These are phyloP conservation scores for Nannobrachium achirus DNA, from an alignment of 2,113 vertebrate genomes.

Conservation along the genomic window DNA sequence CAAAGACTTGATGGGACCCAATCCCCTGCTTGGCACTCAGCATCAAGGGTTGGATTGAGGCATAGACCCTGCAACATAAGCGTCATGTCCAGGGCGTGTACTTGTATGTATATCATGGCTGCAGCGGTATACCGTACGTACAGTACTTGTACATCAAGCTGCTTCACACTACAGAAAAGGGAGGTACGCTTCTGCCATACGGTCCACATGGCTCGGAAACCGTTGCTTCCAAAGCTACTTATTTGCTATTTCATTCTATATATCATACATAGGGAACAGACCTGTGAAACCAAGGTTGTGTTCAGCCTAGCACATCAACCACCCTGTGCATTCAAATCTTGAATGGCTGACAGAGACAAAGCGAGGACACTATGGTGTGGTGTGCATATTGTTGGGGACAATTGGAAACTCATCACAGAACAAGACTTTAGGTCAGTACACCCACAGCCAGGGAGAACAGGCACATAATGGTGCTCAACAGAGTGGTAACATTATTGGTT, in stretches of 20 bases:
- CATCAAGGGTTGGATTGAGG: too few species aligned
- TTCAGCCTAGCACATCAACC: not conserved
- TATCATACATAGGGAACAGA: conserved; percentile 8
- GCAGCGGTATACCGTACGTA: too few species aligned
- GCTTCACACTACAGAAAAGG: too few species aligned
- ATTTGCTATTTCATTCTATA: too few species aligned
- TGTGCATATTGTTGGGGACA: not conserved
- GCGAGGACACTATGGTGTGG: not conserved
- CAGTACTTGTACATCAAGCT: too few species aligned
- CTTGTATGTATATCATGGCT: too few species aligned
- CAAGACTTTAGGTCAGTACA: conserved; percentile 6
- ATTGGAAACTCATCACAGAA: conserved; percentile 14
- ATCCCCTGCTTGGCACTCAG: too few species aligned
- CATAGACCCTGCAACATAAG: too few species aligned
- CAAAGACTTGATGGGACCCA: too few species aligned
- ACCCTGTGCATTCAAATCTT: conserved; percentile 15
- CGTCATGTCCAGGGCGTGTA: too few species aligned
- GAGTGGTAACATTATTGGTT: conserved; percentile 41
- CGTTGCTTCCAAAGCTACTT: not conserved
- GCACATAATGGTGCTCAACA: conserved; percentile 18
- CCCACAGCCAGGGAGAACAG: not conserved
- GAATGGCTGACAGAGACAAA: conserved; percentile 18
- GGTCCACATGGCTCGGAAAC: too few species aligned
- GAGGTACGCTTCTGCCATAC: too few species aligned
- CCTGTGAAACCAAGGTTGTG: not conserved